Conservation (phyloP, 2,888 invertebrate species). For the Pachycephus smyrnensis region DNA sequence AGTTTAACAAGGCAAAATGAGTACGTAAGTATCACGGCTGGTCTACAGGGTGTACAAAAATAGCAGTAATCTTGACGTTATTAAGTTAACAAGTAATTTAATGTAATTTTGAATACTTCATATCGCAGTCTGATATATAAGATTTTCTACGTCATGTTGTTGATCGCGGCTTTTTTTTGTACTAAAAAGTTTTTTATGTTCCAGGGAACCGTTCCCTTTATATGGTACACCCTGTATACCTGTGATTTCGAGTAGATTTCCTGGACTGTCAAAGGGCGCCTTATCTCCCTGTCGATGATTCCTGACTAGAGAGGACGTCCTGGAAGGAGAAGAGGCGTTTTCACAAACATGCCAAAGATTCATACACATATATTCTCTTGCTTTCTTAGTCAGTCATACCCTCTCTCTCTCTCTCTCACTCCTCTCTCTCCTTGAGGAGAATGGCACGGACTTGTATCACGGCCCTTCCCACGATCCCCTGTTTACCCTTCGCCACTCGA, state of each 20-base stretch:
- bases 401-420: conserved; percentile 8
- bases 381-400: background rate
- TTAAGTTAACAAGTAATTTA: background rate
- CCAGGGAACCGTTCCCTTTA: background rate
- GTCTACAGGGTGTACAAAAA: background rate
- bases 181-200: background rate
- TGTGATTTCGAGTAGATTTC: background rate
- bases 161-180: background rate
- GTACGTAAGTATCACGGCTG: background rate
- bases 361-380: background rate
- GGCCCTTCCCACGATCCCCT: conserved; percentile 1
- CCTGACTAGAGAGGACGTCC: background rate
- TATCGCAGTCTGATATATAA: background rate
- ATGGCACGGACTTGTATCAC: conserved; percentile 2
- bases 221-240: background rate
- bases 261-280: background rate
- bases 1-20: background rate
- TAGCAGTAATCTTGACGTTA: background rate
- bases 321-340: background rate
- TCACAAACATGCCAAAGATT: background rate
- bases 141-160: background rate
- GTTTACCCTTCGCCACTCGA: background rate
- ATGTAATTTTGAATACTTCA: background rate
- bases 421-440: conserved; percentile 5
- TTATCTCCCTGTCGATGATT: background rate